Evolutionary conservation across 2,888 invertebrate genomes (phyloP).

Genomic region (Drosophila paramelanica): DNA sequence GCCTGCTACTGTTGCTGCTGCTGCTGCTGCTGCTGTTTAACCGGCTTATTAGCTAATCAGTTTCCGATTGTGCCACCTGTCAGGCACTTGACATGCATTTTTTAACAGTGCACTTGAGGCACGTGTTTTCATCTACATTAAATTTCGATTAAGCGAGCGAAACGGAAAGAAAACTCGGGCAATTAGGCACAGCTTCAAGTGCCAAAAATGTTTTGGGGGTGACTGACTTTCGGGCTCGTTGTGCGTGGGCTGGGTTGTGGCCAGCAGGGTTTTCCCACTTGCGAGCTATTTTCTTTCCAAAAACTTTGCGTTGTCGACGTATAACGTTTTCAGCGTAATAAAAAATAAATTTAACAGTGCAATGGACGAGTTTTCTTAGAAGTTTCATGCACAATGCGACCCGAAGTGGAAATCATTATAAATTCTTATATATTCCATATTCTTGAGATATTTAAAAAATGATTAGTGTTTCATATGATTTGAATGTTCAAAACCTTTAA

Average conservation of each 20-base stretch:
- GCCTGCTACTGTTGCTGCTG: not conserved
- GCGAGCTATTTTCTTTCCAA: slow-evolving; percentile 38
- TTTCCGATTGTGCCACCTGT: slow-evolving; percentile 56
- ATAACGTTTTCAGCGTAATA: slow-evolving; percentile 9
- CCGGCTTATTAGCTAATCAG: slow-evolving; percentile 51
- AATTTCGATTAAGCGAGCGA: slow-evolving; percentile 65
- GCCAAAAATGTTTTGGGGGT: not conserved
- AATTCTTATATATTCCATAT: no score
- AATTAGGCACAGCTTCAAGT: slow-evolving; percentile 59
- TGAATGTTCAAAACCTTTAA: no score
- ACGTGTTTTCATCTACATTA: slow-evolving; percentile 73
- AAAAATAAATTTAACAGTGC: slow-evolving; percentile 23
- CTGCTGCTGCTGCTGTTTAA: not conserved
- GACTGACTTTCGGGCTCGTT: slow-evolving; percentile 2
- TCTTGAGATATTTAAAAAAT: no score
- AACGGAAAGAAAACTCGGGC: slow-evolving; percentile 44
- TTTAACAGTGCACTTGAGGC: slow-evolving; percentile 50
- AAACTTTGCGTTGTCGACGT: slow-evolving; percentile 44
- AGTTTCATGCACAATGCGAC: slow-evolving; percentile 33
- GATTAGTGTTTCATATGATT: no score
- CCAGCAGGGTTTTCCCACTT: slow-evolving; percentile 55
- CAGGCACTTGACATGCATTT: slow-evolving; percentile 58
- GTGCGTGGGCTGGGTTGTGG: slow-evolving; percentile 38
- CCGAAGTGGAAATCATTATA: not conserved
- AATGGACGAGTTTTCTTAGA: slow-evolving; percentile 18